phyloP scores from a whole-genome alignment of 2,888 invertebrate species.

The Xanthostigma xanthostigma region DNA sequence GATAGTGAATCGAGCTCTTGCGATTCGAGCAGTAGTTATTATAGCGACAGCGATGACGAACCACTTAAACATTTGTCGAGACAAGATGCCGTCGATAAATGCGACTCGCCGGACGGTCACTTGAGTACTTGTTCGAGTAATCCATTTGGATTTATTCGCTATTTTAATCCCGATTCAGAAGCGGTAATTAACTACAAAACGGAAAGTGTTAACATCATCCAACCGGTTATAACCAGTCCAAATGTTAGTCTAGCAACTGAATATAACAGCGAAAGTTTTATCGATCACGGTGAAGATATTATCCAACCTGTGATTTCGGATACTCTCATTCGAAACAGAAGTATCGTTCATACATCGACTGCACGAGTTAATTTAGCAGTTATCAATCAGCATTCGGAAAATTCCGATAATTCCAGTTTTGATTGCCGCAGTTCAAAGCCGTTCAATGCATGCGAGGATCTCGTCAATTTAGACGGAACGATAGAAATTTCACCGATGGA shows the following conservation, averaged over 20 bases:
- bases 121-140: conserved; percentile 36
- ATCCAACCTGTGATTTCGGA: conserved; percentile 11
- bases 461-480: conserved; percentile 47
- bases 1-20: conserved; percentile 26
- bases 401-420: conserved; percentile 41
- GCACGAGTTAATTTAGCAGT: conserved; percentile 29
- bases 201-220: too few relatives aligned
- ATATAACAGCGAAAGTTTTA: conserved; percentile 32
- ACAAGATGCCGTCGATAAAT: conserved; percentile 40
- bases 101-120: conserved; percentile 33
- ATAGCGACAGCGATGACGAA: conserved; percentile 26
- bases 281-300: conserved; percentile 29
- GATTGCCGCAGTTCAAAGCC: conserved; percentile 33
- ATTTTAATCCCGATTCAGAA: conserved; percentile 32
- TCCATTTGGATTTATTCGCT: conserved; percentile 51
- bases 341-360: conserved; percentile 31
- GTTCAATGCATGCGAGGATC: conserved; percentile 51
- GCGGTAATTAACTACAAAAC: too few relatives aligned
- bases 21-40: conserved; percentile 18
- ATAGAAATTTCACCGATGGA: conserved; percentile 32
- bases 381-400: conserved; percentile 39
- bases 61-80: conserved; percentile 32
- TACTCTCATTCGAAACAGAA: conserved; percentile 7
- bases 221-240: conserved; percentile 7
- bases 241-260: conserved; percentile 28